Evolutionary conservation across 2,888 invertebrate genomes (phyloP).

Genomic region (Temnothorax unifasciatus): DNA sequence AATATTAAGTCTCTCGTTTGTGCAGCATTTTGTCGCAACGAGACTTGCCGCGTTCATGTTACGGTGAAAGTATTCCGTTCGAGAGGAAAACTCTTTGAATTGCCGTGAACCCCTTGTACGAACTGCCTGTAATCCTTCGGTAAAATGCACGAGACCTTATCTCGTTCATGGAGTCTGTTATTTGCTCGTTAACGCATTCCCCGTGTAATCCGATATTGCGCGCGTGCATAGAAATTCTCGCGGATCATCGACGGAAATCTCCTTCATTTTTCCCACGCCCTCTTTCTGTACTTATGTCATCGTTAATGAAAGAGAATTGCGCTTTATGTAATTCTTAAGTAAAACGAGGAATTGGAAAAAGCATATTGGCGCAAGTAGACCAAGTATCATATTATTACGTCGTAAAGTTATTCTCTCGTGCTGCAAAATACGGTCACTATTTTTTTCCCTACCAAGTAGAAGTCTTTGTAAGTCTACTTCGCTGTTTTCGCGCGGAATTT

Average conservation of each 20-base stretch:
- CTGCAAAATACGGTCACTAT: background rate
- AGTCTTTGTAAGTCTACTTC: background rate
- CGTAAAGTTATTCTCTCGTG: background rate
- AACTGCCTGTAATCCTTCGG: background rate
- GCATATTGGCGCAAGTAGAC: background rate
- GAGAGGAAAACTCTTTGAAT: slow-evolving; percentile 27
- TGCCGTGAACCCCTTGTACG: background rate
- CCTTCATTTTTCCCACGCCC: background rate
- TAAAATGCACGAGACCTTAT: slow-evolving; percentile 17
- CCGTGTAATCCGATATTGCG: slow-evolving; percentile 25
- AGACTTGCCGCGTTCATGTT: slow-evolving; percentile 11
- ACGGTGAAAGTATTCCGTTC: slow-evolving; percentile 42
- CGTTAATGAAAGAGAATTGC: background rate
- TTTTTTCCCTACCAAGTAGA: background rate
- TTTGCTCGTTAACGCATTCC: slow-evolving; percentile 38
- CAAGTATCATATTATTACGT: background rate
- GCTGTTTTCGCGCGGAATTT: background rate
- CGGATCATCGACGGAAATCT: background rate
- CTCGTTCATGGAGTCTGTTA: slow-evolving; percentile 6
- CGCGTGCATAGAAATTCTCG: background rate
- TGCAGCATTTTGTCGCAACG: slow-evolving; percentile 28
- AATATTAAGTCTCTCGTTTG: slow-evolving; percentile 6
- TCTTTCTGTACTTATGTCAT: slow-evolving; percentile 4
- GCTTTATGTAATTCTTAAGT: background rate
- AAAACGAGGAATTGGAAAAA: background rate